Evolutionary conservation across 2,888 invertebrate genomes (phyloP), one percentile per base, ranked within the genome.

Genomic region (Diaprepes abbreviatus): DNA sequence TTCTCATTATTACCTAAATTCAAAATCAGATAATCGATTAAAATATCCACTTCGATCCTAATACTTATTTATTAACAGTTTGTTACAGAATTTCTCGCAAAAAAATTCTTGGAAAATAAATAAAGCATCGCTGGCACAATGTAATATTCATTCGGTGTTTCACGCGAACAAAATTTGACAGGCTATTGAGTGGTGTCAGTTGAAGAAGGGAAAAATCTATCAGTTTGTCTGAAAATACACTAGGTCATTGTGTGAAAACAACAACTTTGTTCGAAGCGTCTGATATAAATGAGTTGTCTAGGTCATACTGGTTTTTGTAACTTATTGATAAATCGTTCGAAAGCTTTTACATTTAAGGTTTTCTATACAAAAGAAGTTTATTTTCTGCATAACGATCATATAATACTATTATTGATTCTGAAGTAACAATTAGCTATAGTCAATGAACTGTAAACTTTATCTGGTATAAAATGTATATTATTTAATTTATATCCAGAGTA

Each of bases 161-260:
- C 28, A 16, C 48, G 48, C 48, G 48, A 50, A 50, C 48, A 28
- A 50, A 50, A 50, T 50, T 50, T 50, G 48, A 50, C 48, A 28
- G 14, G 48, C 28, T 50, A 50, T 50, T 50, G 16, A 50, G 48
- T 2, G 28, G 28, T 28, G 48, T 28, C 48, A 16, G 48, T 50
- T 9, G 24, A 28, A 50, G 28, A 9, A 19, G 48, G 14, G 16
- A 50, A 14, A 50, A 50, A 28, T 28, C 28, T 28, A 28, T 28
- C 48, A 50, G 28, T 50, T 28, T 28, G 28, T 50, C 48, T n/a
- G 21, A 50, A 50, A 50, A 50, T 50, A 50, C 16, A 50, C 48
- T 28, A 50, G 48, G 48, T 50, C 48, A 50, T 50, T 50, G 48
- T 50, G 48, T 50, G 48, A 10, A 50, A 28, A 50, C 28, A 48